Conservation (phyloP, 2,888 invertebrate species). For the Timandra comae region DNA sequence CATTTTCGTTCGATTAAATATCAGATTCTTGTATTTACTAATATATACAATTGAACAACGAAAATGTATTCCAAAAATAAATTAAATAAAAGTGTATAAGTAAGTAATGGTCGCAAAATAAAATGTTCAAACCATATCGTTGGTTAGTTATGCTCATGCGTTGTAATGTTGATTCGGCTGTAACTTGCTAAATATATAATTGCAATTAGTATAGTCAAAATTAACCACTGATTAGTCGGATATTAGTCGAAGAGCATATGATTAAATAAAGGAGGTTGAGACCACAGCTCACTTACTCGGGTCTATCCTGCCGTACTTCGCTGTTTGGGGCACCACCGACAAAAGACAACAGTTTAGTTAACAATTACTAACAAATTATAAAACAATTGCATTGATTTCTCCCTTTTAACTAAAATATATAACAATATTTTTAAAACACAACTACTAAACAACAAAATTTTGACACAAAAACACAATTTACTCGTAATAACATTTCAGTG, state of each 20-base stretch:
- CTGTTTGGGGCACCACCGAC: constrained; percentile 77
- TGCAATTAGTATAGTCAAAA: constrained; percentile 59
- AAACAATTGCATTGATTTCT: too few relatives aligned
- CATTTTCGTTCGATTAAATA: constrained; percentile 35
- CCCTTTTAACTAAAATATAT: too few relatives aligned
- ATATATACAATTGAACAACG: constrained; percentile 9
- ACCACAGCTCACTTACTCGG: constrained; percentile 77
- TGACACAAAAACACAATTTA: too few relatives aligned
- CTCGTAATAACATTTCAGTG: too few relatives aligned
- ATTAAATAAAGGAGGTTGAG: constrained; percentile 65
- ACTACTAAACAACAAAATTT: too few relatives aligned
- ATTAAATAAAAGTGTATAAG: constrained; percentile 9
- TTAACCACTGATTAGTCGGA: constrained; percentile 63
- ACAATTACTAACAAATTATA: constrained; percentile 26
- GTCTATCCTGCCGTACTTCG: constrained; percentile 70
- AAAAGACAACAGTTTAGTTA: constrained; percentile 72
- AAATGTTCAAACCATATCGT: constrained; percentile 26
- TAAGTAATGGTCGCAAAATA: constrained; percentile 38
- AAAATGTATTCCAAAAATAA: constrained; percentile 37
- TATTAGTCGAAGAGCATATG: constrained; percentile 66
- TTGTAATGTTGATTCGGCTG: constrained; percentile 50
- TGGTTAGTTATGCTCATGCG: constrained; percentile 58
- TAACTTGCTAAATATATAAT: constrained; percentile 43
- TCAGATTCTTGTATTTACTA: constrained; percentile 1
- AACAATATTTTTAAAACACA: too few relatives aligned